These are phyloP conservation scores for Pristionchus maxplancki DNA, from an alignment of 2,888 invertebrate genomes.

Conservation along the genomic window DNA sequence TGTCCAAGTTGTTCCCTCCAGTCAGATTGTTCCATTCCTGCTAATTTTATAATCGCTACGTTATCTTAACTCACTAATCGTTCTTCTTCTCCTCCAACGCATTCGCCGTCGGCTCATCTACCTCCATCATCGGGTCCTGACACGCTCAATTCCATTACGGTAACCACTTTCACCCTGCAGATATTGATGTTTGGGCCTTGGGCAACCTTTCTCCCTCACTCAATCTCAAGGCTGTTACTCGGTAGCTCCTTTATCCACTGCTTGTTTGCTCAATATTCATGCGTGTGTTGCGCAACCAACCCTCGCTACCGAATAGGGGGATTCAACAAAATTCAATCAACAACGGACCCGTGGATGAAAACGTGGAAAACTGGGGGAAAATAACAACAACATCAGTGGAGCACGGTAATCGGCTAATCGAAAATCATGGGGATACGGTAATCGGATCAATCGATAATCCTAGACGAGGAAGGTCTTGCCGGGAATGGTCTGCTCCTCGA, in stretches of 20 bases:
- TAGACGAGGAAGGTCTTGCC: slow-evolving; percentile 57
- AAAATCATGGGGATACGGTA: background rate
- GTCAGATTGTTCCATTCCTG: too few relatives aligned
- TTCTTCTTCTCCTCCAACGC: background rate
- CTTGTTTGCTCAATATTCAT: background rate
- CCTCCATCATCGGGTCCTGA: background rate
- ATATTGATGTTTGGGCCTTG: background rate
- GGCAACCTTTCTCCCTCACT: background rate
- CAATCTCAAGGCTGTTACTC: background rate
- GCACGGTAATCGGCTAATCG: background rate
- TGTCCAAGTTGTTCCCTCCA: too few relatives aligned
- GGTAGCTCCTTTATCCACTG: slow-evolving; percentile 13
- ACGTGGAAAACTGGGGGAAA: background rate
- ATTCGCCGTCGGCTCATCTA: background rate
- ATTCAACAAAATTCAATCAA: background rate
- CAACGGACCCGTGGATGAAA: background rate
- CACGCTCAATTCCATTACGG: background rate
- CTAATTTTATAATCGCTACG: too few relatives aligned
- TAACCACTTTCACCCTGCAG: background rate
- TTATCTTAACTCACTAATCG: slow-evolving; percentile 29
- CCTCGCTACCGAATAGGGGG: background rate
- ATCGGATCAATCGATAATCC: background rate
- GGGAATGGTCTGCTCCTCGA: slow-evolving; percentile 54
- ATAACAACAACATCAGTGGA: background rate
- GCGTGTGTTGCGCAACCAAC: background rate